Evolutionary conservation across 2,888 invertebrate species (phyloP).

Genomic region (Anarsia innoxiella): DNA sequence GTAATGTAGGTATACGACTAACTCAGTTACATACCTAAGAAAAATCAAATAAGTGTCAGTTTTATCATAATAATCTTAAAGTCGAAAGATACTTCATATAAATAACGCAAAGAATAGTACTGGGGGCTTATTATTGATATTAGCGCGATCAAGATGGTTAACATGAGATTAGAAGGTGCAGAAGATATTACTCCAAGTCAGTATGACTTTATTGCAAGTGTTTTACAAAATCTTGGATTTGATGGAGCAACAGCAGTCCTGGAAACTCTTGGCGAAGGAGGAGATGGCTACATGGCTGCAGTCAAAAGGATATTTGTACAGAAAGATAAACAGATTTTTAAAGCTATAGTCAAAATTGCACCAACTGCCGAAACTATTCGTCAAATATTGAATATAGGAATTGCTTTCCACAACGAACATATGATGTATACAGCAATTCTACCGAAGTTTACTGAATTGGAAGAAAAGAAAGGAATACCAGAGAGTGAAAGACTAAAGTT

Average conservation of each 20-base stretch:
- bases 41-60: no score
- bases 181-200: constrained; percentile 26
- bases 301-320: constrained; percentile 27
- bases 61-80: no score
- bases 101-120: no score
- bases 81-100: no score
- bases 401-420: constrained; percentile 31
- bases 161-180: constrained; percentile 26
- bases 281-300: constrained; percentile 31
- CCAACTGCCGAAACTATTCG: constrained; percentile 21
- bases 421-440: constrained; percentile 30
- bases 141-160: no score
- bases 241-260: constrained; percentile 26
- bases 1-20: no score
- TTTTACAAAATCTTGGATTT: constrained; percentile 29
- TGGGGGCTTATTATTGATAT: no score
- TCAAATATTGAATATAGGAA: constrained; percentile 14
- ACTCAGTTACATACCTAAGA: no score
- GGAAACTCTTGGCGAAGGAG: constrained; percentile 28
- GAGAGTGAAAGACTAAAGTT: constrained; percentile 25
- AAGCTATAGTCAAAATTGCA: constrained; percentile 32
- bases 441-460: constrained; percentile 28
- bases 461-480: constrained; percentile 24
- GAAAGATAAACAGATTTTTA: constrained; percentile 25
- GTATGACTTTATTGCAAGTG: constrained; percentile 28